Evolutionary conservation across 2,888 invertebrate genomes (phyloP).

Genomic region (Caenorhabditis uteleia): DNA sequence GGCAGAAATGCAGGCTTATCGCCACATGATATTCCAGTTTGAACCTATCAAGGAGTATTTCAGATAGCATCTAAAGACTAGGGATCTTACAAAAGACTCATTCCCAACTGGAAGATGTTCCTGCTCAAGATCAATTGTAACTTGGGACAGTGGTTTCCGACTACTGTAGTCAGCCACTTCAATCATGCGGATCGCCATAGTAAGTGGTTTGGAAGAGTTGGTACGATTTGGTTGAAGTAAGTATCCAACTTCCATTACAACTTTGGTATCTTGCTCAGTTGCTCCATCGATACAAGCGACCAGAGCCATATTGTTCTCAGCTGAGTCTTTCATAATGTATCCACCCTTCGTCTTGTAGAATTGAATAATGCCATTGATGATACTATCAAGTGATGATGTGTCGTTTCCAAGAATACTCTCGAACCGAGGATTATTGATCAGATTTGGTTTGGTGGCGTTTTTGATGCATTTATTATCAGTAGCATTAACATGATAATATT

Average conservation of each 20-base stretch:
- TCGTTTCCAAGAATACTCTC: constrained; percentile 6
- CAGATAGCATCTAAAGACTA: background rate
- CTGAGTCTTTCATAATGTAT: constrained; percentile 1
- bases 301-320: no score
- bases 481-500: constrained; percentile 4
- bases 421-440: constrained; percentile 11
- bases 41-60: constrained; percentile 3
- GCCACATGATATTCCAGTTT: constrained; percentile 21
- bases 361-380: constrained; percentile 13
- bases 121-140: constrained; percentile 24
- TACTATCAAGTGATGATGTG: constrained; percentile 5
- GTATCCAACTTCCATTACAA: constrained; percentile 27
- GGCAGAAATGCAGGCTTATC: background rate
- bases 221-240: constrained; percentile 6
- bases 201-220: constrained; percentile 20
- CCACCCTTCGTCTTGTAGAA: constrained; percentile 12
- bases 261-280: constrained; percentile 7
- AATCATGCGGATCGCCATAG: constrained; percentile 23
- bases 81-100: constrained; percentile 4
- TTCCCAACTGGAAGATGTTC: constrained; percentile 16
- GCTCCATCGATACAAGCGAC: constrained; percentile 25
- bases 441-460: constrained; percentile 3
- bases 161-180: constrained; percentile 15
- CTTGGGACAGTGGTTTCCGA: constrained; percentile 18
- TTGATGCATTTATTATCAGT: constrained; percentile 19